phyloP scores from a whole-genome alignment of 2,113 vertebrate species.

The Coregonus clupeaformis region DNA sequence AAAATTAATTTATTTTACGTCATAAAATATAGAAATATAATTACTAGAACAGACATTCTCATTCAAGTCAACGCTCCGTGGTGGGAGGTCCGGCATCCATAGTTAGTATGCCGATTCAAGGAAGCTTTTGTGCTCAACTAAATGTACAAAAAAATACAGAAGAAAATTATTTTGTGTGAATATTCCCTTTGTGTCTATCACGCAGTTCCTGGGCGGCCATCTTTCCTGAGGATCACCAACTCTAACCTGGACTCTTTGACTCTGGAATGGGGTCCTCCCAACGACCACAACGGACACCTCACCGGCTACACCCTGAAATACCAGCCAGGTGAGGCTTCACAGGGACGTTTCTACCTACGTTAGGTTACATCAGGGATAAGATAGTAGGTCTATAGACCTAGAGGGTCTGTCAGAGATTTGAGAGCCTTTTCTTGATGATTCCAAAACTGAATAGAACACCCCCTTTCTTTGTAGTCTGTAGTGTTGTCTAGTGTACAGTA shows the following conservation, averaged over 20 bases:
- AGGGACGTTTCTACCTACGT: background rate
- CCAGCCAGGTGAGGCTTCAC: slow-evolving; percentile 86
- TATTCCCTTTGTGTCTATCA: background rate
- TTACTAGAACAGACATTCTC: too few species aligned
- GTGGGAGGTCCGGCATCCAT: too few species aligned
- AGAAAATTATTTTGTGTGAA: too few species aligned
- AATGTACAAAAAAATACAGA: too few species aligned
- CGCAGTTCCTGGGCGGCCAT: slow-evolving; percentile 86
- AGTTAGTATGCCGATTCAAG: too few species aligned
- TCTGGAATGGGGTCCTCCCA: slow-evolving; percentile 89
- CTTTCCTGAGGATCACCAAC: slow-evolving; percentile 80
- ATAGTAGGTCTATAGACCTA: background rate
- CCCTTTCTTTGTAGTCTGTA: slow-evolving; percentile 44
- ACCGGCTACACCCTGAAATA: slow-evolving; percentile 90
- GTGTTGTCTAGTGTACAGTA: slow-evolving; percentile 25
- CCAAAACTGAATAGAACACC: background rate
- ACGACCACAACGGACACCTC: slow-evolving; percentile 85
- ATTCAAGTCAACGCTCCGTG: too few species aligned
- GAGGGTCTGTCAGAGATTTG: background rate
- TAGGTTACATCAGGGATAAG: background rate
- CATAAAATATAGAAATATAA: too few species aligned
- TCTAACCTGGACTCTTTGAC: slow-evolving; percentile 86
- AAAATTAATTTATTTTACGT: background rate
- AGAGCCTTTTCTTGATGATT: background rate
- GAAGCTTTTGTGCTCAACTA: too few species aligned